Evolutionary conservation across 1,140 invertebrate genomes (phyloP).

Genomic region (Dolichoris vasculosae): DNA sequence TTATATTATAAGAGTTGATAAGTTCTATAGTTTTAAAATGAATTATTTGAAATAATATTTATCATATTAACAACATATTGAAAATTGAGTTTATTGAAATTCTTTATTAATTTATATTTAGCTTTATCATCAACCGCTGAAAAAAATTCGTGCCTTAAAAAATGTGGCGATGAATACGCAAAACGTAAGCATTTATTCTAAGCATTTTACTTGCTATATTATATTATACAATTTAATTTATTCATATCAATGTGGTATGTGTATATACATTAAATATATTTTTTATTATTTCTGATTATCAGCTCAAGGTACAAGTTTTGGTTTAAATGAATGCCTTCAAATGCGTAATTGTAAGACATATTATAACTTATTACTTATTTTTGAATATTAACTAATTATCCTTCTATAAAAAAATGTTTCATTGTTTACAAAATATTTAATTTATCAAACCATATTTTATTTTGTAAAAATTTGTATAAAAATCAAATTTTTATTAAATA

Average conservation of each 20-base stretch:
- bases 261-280: no score
- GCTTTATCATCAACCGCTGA: neutral
- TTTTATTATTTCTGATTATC: neutral
- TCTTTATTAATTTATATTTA: neutral
- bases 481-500: no score
- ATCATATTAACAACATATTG: no score
- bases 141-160: neutral
- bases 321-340: neutral
- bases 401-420: no score
- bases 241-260: neutral
- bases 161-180: conserved; percentile 1
- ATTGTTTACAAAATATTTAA: no score
- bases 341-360: conserved; percentile 2
- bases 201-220: neutral
- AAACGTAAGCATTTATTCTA: neutral
- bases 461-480: no score
- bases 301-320: neutral
- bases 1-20: no score
- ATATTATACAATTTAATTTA: neutral
- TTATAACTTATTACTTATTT: neutral
- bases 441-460: no score
- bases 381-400: neutral
- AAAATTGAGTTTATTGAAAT: no score
- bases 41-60: no score
- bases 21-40: no score